A percentile compares a stretch with the other conserved stretches of the same genome.
phyloP scores from a whole-genome alignment of 2,797 vertebrate species.

The Ispidina lecontei region DNA sequence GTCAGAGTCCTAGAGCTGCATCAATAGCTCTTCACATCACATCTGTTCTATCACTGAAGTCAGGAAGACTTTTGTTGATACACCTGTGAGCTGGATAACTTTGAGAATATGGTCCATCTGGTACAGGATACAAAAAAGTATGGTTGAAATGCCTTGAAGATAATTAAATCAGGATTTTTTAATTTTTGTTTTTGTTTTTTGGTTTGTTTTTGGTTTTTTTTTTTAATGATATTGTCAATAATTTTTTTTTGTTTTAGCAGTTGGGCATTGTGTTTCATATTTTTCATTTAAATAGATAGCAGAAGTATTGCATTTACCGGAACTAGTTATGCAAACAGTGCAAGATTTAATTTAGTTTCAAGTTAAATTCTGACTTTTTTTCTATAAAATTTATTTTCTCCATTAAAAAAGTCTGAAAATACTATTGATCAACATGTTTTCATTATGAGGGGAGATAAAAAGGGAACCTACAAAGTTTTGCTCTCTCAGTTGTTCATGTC shows the following conservation, averaged over 20 bases:
- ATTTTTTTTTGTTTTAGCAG: not conserved
- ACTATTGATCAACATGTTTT: not conserved
- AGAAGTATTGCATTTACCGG: not conserved
- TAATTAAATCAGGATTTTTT: not conserved
- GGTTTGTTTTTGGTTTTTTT: too few relatives aligned
- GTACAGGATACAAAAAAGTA: rapidly evolving
- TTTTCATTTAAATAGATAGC: not conserved
- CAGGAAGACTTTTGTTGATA: not conserved
- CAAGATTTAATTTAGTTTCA: not conserved
- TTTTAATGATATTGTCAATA: not conserved
- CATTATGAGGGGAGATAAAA: not conserved
- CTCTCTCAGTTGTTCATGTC: not conserved
- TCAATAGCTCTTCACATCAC: not conserved
- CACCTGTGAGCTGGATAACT: not conserved
- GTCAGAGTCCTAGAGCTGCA: not conserved
- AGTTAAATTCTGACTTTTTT: not conserved
- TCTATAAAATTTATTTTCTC: not conserved
- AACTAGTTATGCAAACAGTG: not conserved
- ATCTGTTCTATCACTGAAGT: rapidly evolving
- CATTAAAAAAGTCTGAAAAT: not conserved
- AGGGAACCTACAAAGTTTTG: not conserved
- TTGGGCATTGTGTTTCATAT: not conserved
- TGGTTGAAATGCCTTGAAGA: not conserved
- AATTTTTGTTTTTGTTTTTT: not conserved
- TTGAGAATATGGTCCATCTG: not conserved